These are phyloP conservation scores for Agrilus cyanescens DNA, from an alignment of 2,888 invertebrate species.

Conservation along the genomic window DNA sequence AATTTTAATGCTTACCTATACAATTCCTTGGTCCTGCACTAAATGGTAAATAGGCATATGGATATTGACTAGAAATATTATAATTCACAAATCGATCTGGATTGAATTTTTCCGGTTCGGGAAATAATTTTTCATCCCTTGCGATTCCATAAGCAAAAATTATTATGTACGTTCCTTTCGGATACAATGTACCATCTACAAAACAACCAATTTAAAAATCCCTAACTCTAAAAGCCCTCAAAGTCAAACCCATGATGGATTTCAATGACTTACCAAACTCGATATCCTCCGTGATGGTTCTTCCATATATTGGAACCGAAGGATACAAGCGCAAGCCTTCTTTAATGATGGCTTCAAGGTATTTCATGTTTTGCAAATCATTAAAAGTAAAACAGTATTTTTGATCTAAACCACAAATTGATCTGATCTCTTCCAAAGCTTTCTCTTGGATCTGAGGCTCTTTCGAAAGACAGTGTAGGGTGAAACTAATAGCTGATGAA, in stretches of 20 bases:
- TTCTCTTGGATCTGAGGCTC: conserved; percentile 35
- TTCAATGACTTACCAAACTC: conserved; percentile 18
- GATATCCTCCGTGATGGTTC: conserved; percentile 32
- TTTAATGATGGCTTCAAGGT: conserved; percentile 42
- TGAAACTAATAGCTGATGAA: conserved; percentile 35
- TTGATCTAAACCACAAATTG: conserved; percentile 25
- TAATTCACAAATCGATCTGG: conserved; percentile 43
- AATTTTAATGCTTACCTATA: conserved; percentile 32
- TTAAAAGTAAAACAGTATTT: conserved; percentile 18
- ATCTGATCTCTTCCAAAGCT: conserved; percentile 30
- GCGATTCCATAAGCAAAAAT: conserved; percentile 39
- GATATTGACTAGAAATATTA: conserved; percentile 29
- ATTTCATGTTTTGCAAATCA: conserved; percentile 42
- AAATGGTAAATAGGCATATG: conserved; percentile 47
- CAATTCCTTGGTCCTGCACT: conserved; percentile 55
- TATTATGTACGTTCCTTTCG: conserved; percentile 32
- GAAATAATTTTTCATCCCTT: conserved; percentile 37
- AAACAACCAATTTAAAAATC: conserved; percentile 9
- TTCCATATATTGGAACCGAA: conserved; percentile 39
- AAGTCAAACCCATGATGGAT: neutral
- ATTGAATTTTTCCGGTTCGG: conserved; percentile 40
- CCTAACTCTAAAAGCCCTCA: too few relatives aligned
- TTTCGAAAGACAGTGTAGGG: conserved; percentile 34
- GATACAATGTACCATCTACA: conserved; percentile 20
- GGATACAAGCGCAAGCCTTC: conserved; percentile 43